Percentiles rank a stretch among this genome's conserved stretches.
Conservation (phyloP, 2,113 vertebrate species). For the Steatornis caripensis region DNA sequence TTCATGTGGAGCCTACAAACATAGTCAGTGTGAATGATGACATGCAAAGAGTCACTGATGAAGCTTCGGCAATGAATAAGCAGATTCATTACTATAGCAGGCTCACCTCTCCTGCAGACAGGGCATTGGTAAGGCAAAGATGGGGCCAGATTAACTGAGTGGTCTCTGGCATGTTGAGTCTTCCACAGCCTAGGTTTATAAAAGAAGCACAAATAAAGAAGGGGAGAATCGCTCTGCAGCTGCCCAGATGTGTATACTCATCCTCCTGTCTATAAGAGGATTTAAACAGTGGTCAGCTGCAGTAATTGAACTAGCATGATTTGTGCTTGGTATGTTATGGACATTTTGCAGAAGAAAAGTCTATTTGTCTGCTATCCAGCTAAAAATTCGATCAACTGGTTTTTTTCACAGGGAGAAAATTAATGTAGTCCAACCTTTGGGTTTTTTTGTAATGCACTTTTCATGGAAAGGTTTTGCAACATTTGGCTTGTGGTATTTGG, state of each 20-base stretch:
- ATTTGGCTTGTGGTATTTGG: not conserved
- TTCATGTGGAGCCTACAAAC: slow-evolving; percentile 89
- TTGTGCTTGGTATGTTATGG: not conserved
- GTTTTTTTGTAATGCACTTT: not conserved
- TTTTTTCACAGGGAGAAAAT: not conserved
- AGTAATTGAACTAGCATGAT: not conserved
- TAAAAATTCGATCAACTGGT: not conserved
- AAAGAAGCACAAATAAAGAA: not conserved
- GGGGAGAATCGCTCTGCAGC: not conserved
- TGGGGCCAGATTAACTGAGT: not conserved
- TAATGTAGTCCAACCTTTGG: not conserved
- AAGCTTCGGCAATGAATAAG: slow-evolving; percentile 91
- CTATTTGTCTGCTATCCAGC: not conserved
- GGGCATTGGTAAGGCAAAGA: slow-evolving; percentile 79
- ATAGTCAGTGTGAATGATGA: slow-evolving; percentile 77
- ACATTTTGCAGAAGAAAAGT: not conserved
- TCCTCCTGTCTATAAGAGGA: not conserved
- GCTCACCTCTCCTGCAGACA: slow-evolving; percentile 82
- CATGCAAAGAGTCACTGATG: slow-evolving; percentile 82
- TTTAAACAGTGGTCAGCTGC: not conserved
- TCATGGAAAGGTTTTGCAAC: not conserved
- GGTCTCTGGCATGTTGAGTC: not conserved
- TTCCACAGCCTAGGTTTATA: not conserved
- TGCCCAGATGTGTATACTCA: not conserved
- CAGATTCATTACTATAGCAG: slow-evolving; percentile 91